Base-by-base conservation (phyloP, 2,113 vertebrate species). In the Cyanistes caeruleus region DNA sequence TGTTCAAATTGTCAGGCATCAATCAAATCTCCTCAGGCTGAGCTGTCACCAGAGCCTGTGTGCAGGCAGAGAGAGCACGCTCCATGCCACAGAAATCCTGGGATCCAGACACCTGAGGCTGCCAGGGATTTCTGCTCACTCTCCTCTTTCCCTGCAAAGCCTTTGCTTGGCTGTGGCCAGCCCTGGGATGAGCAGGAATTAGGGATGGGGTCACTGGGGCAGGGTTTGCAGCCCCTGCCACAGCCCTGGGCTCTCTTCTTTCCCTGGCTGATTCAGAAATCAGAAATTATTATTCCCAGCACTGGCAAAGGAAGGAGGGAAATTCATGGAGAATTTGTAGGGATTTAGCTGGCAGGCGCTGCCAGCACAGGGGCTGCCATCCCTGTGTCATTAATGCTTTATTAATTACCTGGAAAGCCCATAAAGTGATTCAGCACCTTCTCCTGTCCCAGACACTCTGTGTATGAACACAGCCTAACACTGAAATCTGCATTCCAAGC, bases 41-140 rank as follows among this genome's bases (percentile, higher is more conserved):
- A 33, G 19, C 28, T 5, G 25, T 25, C 63, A 10, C 14, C n/a
- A n/a, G 10, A n/a, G 33, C 37, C 59, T 27, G 43, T 9, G 15
- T 14, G n/a, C 5, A 3, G 64, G 30, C 64, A 68, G 44, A 64
- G 35, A 48, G 37, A 74, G 68, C 49, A n/a, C 12, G 12, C 8
- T 97, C 98, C 98, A 85, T 4, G 97, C 97, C 82, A 97, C 98
- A 4, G 92, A 96, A 69, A 98, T 97, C 52, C 97, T 89, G 24
- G 98, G 97, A 89, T 98, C 98, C 93, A 98, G 87, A 41, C 96
- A 98, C 97, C 98, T 95, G 16, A 98, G 98, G 95, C 97, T 98
- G 84, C 97, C 94, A 84, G 98, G 96, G 43, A 97, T 35, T 97
- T 97, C 97, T 98, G 96, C 77, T 98, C 98, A 73, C 97, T 13